A percentile compares a stretch with the other conserved stretches of the same genome.
Conservation (phyloP, 2,113 vertebrate genomes). For the Chaenocephalus aceratus region DNA sequence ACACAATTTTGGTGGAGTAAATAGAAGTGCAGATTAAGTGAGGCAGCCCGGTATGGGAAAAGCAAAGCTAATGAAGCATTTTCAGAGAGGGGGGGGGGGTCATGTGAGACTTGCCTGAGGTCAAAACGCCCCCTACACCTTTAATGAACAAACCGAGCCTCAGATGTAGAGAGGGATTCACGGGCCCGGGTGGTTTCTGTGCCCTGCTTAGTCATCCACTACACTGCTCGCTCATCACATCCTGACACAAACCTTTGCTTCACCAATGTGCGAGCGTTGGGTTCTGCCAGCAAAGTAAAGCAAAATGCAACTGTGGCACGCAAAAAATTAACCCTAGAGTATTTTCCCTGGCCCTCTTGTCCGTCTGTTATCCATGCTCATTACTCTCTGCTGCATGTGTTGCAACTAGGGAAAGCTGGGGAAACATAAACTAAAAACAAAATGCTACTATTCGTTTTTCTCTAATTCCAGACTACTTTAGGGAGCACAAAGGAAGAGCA, state of each 20-base stretch:
- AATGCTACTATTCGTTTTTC: conserved; percentile 3
- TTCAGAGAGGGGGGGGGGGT: conserved; percentile 53
- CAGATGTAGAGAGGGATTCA: conserved; percentile 27
- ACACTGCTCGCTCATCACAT: conserved; percentile 53
- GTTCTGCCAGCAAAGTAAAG: conserved; percentile 52
- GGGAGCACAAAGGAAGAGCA: conserved; percentile 3
- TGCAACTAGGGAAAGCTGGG: conserved; percentile 20
- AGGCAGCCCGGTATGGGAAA: conserved; percentile 47
- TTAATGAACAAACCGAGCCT: conserved; percentile 66
- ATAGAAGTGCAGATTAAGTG: conserved; percentile 44
- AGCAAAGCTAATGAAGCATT: conserved; percentile 69
- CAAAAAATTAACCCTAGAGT: conserved; percentile 72
- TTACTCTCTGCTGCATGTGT: conserved; percentile 44
- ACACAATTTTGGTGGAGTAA: conserved; percentile 55
- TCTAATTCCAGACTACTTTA: conserved; percentile 15
- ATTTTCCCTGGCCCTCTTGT: conserved; percentile 39
- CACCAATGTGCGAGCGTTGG: conserved; percentile 38
- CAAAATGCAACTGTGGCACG: conserved; percentile 42
- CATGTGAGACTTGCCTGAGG: conserved; percentile 61
- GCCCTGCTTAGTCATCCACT: conserved; percentile 72
- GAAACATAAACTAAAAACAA: conserved; percentile 3
- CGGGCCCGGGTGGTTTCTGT: conserved; percentile 29
- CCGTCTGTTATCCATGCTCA: conserved; percentile 47
- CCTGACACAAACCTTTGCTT: conserved; percentile 46
- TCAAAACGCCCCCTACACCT: conserved; percentile 65